Percentiles rank a stretch among this genome's conserved stretches.
Evolutionary conservation across 2,888 invertebrate species (phyloP).

Genomic region (Eupithecia insigniata): DNA sequence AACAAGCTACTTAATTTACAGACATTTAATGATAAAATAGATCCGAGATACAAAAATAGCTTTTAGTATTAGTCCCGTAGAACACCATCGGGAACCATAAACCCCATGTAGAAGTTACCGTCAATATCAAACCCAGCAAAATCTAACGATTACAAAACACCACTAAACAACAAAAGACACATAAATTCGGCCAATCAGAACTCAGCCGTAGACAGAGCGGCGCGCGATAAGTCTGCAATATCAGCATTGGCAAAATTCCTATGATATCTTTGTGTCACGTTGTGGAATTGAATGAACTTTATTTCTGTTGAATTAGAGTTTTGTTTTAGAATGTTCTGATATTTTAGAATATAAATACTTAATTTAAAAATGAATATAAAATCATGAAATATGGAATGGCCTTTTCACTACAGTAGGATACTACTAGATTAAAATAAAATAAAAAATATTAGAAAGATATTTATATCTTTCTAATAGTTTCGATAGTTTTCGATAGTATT

Average conservation of each 20-base stretch:
- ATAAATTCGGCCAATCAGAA: conserved; percentile 47
- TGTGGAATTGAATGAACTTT: conserved; percentile 2
- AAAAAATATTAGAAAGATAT: no score
- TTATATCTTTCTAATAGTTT: no score
- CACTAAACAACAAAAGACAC: conserved; percentile 20
- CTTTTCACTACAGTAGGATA: background rate
- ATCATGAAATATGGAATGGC: no score
- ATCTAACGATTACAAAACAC: conserved; percentile 34
- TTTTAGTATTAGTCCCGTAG: background rate
- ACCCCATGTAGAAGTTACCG: background rate
- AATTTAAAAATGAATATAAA: no score
- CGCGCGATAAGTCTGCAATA: conserved; percentile 31
- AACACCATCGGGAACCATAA: background rate
- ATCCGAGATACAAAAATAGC: background rate
- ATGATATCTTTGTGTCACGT: conserved; percentile 9
- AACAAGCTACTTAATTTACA: background rate
- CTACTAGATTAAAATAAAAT: background rate
- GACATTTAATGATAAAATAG: background rate
- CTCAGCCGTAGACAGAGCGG: conserved; percentile 43
- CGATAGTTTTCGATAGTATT: no score
- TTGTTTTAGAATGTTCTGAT: background rate
- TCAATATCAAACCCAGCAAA: background rate
- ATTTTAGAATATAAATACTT: background rate
- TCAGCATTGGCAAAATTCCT: conserved; percentile 13
- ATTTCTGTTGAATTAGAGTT: background rate